Conservation (phyloP, 2,888 invertebrate species). For the Hydraecia micacea region DNA sequence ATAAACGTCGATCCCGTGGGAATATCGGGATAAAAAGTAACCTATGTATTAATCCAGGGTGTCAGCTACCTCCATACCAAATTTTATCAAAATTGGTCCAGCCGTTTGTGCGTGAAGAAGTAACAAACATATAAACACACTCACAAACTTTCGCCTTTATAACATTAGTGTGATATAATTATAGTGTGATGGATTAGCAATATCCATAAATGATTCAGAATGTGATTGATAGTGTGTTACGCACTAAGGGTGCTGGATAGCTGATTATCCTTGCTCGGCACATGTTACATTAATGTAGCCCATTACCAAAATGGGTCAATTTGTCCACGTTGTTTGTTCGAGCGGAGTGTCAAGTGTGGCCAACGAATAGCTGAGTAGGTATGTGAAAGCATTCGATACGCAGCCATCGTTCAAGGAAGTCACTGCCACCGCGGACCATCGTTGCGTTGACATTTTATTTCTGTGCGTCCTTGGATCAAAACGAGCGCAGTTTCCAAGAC, state of each 20-base stretch:
- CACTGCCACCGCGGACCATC: not conserved
- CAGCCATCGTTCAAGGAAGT: not conserved
- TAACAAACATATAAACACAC: too few species aligned
- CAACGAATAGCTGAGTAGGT: not conserved
- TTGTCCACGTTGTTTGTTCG: not conserved
- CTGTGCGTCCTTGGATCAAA: conserved; percentile 66
- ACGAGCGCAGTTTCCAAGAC: conserved; percentile 73
- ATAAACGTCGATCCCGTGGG: too few species aligned
- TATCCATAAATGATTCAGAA: too few species aligned
- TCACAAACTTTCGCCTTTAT: too few species aligned
- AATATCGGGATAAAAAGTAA: too few species aligned
- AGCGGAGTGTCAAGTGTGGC: not conserved
- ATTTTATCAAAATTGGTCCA: too few species aligned
- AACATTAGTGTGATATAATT: too few species aligned
- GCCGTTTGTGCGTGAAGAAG: too few species aligned
- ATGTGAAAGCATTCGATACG: not conserved
- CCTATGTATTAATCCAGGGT: too few species aligned
- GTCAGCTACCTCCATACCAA: too few species aligned
- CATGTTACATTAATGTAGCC: not conserved
- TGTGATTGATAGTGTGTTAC: too few species aligned
- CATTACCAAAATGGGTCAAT: not conserved
- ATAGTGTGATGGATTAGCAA: too few species aligned
- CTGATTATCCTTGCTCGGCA: not conserved
- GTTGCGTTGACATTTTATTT: conserved; percentile 38
- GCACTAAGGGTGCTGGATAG: not conserved